Base-by-base conservation (phyloP, 2,888 invertebrate species). In the Polymixis lichenea region DNA sequence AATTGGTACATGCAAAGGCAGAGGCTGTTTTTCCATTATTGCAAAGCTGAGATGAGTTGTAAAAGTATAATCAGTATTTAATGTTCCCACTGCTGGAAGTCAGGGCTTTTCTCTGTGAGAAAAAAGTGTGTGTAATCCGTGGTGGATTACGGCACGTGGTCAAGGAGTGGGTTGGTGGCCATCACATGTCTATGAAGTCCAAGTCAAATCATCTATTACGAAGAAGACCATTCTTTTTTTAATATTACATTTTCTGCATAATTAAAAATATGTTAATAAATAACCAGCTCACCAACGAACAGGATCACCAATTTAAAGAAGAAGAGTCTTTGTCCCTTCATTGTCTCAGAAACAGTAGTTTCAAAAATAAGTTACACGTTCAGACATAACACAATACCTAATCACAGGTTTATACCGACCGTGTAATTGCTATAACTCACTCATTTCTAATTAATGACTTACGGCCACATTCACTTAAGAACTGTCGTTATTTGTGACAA, bases 351-450 rank as follows among this genome's bases (percentile, higher is more conserved):
- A 72, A 38, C 28, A 53, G 15, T 60, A 11, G 17, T 25, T 73
- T 25, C 9, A 74, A 28, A 43, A 25, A 13, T 1, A 56, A 56
- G n/a, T 53, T 15, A 11, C 53, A 56, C 25, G n/a, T 19, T 32
- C 0, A 51, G 0, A 46, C 32, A 65, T 53, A 32, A 61, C 65
- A 25, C 25, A 17, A 25, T 2, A 8, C 8, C 28, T 61, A n/a
- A 69, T 74, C n/a, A 62, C 38, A 11, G 11, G 0, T 49, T 32
- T n/a, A 38, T 43, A 61, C 9, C 46, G 22, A 75, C 25, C 82
- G 38, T 67, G 38, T 81, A 82, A 82, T 82, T 82, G 38, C 25
- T 62, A 74, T 60, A 80, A 43, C 56, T 22, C 25, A 13, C 53
- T 75, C 17, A 66, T 62, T 73, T 19, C 55, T 28, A 61, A 64